These are phyloP conservation scores for Drosophila heteroneura DNA, from an alignment of 2,888 invertebrate species.

Conservation along the genomic window DNA sequence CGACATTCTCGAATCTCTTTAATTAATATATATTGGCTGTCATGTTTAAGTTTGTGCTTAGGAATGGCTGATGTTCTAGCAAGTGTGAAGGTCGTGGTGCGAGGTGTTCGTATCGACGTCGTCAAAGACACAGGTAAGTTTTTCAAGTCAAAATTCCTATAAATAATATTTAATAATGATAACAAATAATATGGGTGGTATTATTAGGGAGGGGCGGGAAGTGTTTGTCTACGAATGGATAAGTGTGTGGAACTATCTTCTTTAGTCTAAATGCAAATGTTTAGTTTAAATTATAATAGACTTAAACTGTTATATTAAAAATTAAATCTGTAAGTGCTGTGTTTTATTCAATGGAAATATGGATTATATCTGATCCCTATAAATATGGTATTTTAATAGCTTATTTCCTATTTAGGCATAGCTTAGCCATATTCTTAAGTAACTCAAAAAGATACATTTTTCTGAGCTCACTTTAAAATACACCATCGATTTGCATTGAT, in stretches of 20 bases:
- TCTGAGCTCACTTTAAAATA: no score
- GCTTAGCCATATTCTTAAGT: background rate
- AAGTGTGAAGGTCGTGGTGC: background rate
- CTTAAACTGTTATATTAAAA: background rate
- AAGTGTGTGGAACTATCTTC: background rate
- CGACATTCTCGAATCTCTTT: background rate
- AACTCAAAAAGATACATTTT: no score
- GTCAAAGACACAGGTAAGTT: background rate
- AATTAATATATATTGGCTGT: background rate
- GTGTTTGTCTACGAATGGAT: background rate
- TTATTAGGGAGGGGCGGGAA: background rate
- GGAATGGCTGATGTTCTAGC: background rate
- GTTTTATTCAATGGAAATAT: background rate
- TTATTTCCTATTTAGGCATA: background rate
- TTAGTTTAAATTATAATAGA: background rate
- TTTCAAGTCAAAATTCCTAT: background rate
- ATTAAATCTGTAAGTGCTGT: background rate
- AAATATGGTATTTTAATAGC: background rate
- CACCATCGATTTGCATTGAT: background rate
- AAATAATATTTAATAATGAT: background rate
- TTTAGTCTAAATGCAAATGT: background rate
- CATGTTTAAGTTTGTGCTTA: background rate
- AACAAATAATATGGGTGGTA: background rate
- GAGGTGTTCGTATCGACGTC: background rate
- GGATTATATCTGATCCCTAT: background rate